Evolutionary conservation across 92 coral and sea anemone genomes (phyloP), one percentile per base, ranked within the genome.

Genomic region (Umimayanthus kanabou): DNA sequence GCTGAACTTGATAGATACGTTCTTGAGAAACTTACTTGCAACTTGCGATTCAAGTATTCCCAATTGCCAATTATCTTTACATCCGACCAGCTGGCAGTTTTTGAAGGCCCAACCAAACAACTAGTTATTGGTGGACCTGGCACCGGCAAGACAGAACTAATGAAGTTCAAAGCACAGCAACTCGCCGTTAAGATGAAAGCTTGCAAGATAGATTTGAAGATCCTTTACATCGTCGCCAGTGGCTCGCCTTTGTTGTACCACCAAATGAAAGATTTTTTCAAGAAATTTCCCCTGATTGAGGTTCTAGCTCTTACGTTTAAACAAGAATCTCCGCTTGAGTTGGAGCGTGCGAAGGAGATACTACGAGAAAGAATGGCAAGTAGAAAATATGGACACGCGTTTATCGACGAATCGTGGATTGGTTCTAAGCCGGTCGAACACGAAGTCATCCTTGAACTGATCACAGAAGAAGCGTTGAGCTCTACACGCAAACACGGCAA

Each of bases 111-210:
- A 57, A 80, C 40, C 58, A 90, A 90, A 58, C 92, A 90, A 72
- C 81, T 90, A 47, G 86, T 90, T 50, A 90, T 90, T 37, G 92
- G 92, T 28, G 87, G 89, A 37, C 92, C 92, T 5, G 92, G 92
- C 3, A 90, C 86, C 74, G 92, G 92, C 1, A 90, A 90, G 55
- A 90, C 90, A 79, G 92, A 90, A 42, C 76, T 90, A 53, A 86
- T 90, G 92, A 90, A 87, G 83, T 75, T 78, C 76, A 90, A 79
- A 57, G 90, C 92, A 29, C 47, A 79, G 16, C 53, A 69, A 9
- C 90, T 90, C 29, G 84, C 53, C n/a, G 33, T 37, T 57, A 66
- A 86, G 65, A 23, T 43, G 7, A 61, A 58, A 87, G 74, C 37
- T 2, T 39, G 45, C 30, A 18, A 90, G 88, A 50, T 37, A 50